Base-by-base conservation (phyloP, 2,888 invertebrate genomes). In the Noctua fimbriata region DNA sequence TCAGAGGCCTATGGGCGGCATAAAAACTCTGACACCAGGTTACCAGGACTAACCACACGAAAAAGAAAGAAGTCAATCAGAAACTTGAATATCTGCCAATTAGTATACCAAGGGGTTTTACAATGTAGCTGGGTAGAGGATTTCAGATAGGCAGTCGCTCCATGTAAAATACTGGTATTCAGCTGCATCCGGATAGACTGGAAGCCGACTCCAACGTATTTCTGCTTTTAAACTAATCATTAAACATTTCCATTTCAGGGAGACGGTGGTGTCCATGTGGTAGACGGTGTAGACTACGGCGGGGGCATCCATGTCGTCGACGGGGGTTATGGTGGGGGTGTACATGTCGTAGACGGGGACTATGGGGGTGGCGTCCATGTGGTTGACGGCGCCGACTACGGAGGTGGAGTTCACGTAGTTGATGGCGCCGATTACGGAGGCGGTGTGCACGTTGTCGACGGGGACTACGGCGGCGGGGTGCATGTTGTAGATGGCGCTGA, bases 261-360 rank as follows among this genome's bases (percentile, higher is more conserved):
- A 5, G 81, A 79, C 6, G 66, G 79, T 3, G 84, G 84, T 6
- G 49, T 81, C 21, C 63, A 65, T 12, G 69, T 81, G 1, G 81
- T 82, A n/a, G 80, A 82, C 12, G 80, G 78, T 6, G 60, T 12
- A 12, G 71, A 69, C 16, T 75, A 75, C 21, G 82, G 75, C 0
- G 73, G 67, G 2, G 84, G 79, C 0, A 67, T 79, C 16, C 71
- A 79, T 5, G 60, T 80, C 1, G 65, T 65, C 0, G 76, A 58
- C 7, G 73, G 49, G n/a, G 41, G 21, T 6, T 21, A 63, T 12
- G 60, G 58, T 1, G 63, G 60, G 2, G 83, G 79, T 1, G 80
- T 78, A 0, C 58, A 77, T 0, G 71, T 77, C 0, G 69, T 69
- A 0, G 73, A 47, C 0, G 73, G 44, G 0, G 41, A 10, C 1